phyloP scores from a whole-genome alignment of 1,140 invertebrate genomes.

The Apis laboriosa region DNA sequence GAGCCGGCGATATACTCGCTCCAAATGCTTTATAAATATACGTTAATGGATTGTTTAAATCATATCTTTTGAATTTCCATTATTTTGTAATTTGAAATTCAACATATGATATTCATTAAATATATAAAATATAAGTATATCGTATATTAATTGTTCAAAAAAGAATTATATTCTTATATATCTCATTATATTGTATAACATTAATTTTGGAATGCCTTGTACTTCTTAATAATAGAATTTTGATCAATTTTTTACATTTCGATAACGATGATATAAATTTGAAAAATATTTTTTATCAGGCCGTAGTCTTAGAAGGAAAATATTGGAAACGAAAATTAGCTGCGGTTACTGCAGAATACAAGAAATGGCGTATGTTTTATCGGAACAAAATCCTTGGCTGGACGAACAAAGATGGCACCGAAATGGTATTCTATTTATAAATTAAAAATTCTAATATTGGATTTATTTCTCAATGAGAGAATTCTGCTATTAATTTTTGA shows the following conservation, averaged over 20 bases:
- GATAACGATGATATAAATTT: neutral
- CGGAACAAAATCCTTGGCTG: constrained; percentile 90
- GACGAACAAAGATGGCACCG: constrained; percentile 87
- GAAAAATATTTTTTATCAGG: constrained; percentile 82
- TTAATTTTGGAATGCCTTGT: neutral
- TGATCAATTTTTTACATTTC: neutral
- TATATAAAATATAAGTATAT: neutral
- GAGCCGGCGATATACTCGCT: neutral
- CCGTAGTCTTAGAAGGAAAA: constrained; percentile 97
- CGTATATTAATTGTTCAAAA: no score
- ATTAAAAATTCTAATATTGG: neutral
- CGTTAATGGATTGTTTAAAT: neutral
- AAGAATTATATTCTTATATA: neutral
- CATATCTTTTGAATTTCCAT: neutral
- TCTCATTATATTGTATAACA: neutral
- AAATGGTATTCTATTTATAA: constrained; percentile 84
- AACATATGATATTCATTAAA: neutral
- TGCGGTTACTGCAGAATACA: constrained; percentile 98
- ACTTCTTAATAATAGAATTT: neutral
- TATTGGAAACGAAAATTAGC: constrained; percentile 99
- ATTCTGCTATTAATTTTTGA: neutral
- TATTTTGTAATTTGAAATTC: neutral
- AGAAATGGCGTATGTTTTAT: constrained; percentile 99
- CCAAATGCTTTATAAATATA: neutral
- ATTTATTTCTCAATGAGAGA: neutral